Evolutionary conservation across 2,113 vertebrate genomes (phyloP).

Genomic region (Formicarius rufipectus): DNA sequence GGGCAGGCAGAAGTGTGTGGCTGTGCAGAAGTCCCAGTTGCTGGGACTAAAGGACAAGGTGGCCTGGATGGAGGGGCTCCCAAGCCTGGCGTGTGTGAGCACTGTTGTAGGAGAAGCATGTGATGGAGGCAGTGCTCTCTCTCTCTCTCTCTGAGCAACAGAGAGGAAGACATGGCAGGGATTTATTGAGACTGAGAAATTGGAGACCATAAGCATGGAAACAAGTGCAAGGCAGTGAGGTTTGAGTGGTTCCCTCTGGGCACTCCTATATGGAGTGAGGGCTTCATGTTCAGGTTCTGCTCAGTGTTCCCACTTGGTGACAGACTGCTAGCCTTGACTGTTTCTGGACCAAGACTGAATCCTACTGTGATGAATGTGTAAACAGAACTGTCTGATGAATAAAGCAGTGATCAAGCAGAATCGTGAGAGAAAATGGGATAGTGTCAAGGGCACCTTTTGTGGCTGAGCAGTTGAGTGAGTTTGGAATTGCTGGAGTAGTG

Average conservation of each 20-base stretch:
- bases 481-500: background rate
- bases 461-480: background rate
- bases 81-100: background rate
- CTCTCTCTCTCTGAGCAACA: background rate
- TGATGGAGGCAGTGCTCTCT: background rate
- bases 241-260: background rate
- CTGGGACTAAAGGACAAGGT: background rate
- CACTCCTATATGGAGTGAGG: background rate
- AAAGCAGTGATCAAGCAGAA: background rate
- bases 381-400: background rate
- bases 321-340: background rate
- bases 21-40: fast-evolving
- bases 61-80: background rate
- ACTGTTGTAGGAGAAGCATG: background rate
- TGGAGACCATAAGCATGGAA: background rate
- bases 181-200: background rate
- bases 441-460: background rate
- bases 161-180: background rate
- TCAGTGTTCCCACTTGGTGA: background rate
- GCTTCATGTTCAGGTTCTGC: background rate
- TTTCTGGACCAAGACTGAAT: background rate
- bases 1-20: background rate
- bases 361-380: background rate
- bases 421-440: background rate
- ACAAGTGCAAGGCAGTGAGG: background rate